Percentiles rank a stretch among this genome's conserved stretches.
Evolutionary conservation across 1,140 invertebrate species (phyloP).

Genomic region (Macrobrachium nipponense): DNA sequence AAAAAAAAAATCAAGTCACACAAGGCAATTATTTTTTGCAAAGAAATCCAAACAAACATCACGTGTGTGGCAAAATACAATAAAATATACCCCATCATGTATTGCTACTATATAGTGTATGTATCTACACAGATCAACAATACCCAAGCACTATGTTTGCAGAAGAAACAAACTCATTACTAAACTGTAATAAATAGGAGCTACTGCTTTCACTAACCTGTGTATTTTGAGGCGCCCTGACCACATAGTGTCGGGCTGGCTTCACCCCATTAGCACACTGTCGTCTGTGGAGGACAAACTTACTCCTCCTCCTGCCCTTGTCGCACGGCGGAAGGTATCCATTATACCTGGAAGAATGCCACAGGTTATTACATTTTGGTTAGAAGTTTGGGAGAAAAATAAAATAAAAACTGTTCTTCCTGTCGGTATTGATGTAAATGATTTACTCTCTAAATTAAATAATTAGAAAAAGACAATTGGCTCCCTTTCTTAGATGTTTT

Average conservation of each 20-base stretch:
- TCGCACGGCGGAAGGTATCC: slow-evolving; percentile 92
- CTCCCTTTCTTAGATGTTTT: no score
- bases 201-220: slow-evolving; percentile 31
- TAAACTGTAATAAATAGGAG: no score
- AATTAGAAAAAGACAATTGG: no score
- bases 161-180: background rate
- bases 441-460: no score
- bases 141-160: background rate
- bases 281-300: slow-evolving; percentile 91
- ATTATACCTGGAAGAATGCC: slow-evolving; percentile 85
- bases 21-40: no score
- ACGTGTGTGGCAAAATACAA: background rate
- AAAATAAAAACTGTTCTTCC: no score
- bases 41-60: no score
- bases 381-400: no score
- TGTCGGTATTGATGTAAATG: no score
- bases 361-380: background rate
- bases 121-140: background rate
- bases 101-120: background rate
- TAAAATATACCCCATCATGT: background rate
- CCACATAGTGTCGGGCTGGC: slow-evolving; percentile 93
- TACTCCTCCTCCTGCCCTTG: slow-evolving; percentile 90
- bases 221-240: slow-evolving; percentile 78
- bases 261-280: slow-evolving; percentile 91
- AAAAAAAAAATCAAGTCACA: no score